Evolutionary conservation across 2,797 vertebrate genomes (phyloP), one percentile per base, ranked within the genome.

Genomic region (Thunnus albacares): DNA sequence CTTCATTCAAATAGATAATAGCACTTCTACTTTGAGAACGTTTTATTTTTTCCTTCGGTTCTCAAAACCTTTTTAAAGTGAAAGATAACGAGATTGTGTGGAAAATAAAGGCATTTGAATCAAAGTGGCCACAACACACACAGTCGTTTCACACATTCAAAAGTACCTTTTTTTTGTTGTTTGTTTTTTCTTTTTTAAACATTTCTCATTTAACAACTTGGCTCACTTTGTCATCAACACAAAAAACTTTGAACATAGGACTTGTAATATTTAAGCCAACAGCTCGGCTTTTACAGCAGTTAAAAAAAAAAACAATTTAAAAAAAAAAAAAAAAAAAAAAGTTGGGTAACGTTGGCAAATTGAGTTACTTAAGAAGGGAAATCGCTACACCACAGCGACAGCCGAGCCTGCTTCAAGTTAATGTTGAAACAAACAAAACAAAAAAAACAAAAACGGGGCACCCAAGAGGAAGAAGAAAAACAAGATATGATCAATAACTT

Each of bases 21-120:
- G 92, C 94, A 95, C 94, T 94, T 94, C 90, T 93, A 92, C 87
- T 91, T 85, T 63, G 92, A 90, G 92, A 92, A 91, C 89, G 0
- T 56, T 56, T 71, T 56, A n/a, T 64, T 71, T 53, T 64, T 30
- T 45, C 33, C 35, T 55, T 45, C 33, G 0, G 58, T 87, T 89
- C 89, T 87, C 91, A 91, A 92, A 90, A 93, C 79, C 80, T 79
- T 86, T 63, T 86, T 61, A 85, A 90, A 75, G 86, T 89, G 90
- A 83, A 30, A 80, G 43, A 79, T 81, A 51, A 90, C 61, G 77
- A 87, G 79, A 78, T 61, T n/a, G 77, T 85, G 38, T 38, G 35
- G 10, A 73, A 93, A 90, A 90, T 79, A 86, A 94, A 93, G 93
- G 90, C 92, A 90, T 92, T 90, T 73, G 64, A 90, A 79, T 80